Evolutionary conservation across 1,140 invertebrate genomes (phyloP).

Genomic region (Hylyphantes graminicola): DNA sequence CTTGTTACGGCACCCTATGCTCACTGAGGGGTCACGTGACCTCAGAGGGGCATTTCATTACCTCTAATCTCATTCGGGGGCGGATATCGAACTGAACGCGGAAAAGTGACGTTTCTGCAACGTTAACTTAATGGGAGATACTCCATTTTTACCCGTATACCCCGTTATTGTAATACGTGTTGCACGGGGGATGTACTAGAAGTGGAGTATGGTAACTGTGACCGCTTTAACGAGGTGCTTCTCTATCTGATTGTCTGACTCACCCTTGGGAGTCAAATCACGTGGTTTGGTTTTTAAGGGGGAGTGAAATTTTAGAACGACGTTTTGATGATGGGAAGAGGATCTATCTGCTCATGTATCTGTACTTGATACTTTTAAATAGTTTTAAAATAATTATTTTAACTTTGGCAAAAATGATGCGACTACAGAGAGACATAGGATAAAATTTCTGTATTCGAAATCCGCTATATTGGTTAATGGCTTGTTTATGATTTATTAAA

Average conservation of each 20-base stretch:
- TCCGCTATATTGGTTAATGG: too few species aligned
- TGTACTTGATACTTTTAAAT: too few species aligned
- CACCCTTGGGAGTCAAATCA: slow-evolving; percentile 38
- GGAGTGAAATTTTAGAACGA: not conserved
- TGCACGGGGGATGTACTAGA: slow-evolving; percentile 24
- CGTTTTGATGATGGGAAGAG: not conserved
- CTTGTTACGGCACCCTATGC: slow-evolving; percentile 23
- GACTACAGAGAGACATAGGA: too few species aligned
- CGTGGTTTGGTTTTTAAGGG: not conserved
- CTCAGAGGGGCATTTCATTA: slow-evolving; percentile 37
- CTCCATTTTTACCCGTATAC: not conserved
- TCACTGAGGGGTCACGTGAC: slow-evolving; percentile 21
- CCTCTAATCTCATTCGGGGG: too few species aligned
- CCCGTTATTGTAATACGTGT: slow-evolving; percentile 52
- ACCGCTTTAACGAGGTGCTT: slow-evolving; percentile 52
- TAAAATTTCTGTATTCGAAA: too few species aligned
- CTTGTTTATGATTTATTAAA: too few species aligned
- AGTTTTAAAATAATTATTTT: too few species aligned
- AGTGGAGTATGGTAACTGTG: slow-evolving; percentile 46
- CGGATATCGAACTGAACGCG: too few species aligned
- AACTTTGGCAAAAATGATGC: too few species aligned
- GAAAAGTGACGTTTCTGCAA: too few species aligned
- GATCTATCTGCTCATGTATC: too few species aligned
- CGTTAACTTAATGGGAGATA: not conserved
- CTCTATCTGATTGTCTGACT: not conserved